A percentile compares a stretch with the other conserved stretches of the same genome.
Conservation (phyloP, 2,797 vertebrate genomes). For the Lagodon rhomboides region DNA sequence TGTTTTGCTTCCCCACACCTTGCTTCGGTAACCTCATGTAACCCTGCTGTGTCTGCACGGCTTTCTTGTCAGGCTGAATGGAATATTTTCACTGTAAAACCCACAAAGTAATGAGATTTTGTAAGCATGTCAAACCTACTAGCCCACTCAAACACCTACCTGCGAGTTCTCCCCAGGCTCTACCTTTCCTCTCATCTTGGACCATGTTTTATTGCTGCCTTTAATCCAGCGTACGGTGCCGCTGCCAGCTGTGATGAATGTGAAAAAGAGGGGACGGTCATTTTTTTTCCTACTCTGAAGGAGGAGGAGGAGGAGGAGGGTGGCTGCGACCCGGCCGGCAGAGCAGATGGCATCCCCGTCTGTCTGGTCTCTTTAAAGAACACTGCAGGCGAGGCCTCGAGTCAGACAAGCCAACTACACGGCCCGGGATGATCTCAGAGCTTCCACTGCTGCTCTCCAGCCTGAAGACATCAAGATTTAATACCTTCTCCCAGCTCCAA, state of each 20-base stretch:
- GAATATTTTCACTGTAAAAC: slow-evolving; percentile 11
- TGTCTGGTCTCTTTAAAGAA: slow-evolving; percentile 72
- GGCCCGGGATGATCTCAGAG: slow-evolving; percentile 50
- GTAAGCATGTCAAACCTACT: neutral
- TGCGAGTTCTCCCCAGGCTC: neutral
- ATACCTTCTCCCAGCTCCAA: slow-evolving; percentile 10
- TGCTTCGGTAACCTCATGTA: neutral
- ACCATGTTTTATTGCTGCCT: slow-evolving; percentile 15
- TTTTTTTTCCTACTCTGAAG: slow-evolving; percentile 32
- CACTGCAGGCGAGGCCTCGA: slow-evolving; percentile 65
- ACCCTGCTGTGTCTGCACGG: neutral
- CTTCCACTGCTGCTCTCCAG: slow-evolving; percentile 30
- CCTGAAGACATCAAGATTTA: slow-evolving; percentile 27
- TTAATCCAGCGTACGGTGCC: slow-evolving; percentile 16
- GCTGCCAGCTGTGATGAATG: slow-evolving; percentile 62
- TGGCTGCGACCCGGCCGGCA: slow-evolving; percentile 49
- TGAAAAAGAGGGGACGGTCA: slow-evolving; percentile 34
- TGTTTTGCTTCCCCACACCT: neutral
- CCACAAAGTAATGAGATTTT: slow-evolving; percentile 30
- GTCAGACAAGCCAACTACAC: slow-evolving; percentile 57
- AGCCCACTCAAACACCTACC: neutral
- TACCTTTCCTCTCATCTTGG: slow-evolving; percentile 15
- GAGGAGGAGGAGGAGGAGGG: slow-evolving; percentile 39
- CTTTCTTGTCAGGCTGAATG: slow-evolving; percentile 2
- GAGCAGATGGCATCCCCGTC: slow-evolving; percentile 73